These are phyloP conservation scores for Epistrophe eligans DNA, from an alignment of 2,888 invertebrate genomes.

Conservation along the genomic window DNA sequence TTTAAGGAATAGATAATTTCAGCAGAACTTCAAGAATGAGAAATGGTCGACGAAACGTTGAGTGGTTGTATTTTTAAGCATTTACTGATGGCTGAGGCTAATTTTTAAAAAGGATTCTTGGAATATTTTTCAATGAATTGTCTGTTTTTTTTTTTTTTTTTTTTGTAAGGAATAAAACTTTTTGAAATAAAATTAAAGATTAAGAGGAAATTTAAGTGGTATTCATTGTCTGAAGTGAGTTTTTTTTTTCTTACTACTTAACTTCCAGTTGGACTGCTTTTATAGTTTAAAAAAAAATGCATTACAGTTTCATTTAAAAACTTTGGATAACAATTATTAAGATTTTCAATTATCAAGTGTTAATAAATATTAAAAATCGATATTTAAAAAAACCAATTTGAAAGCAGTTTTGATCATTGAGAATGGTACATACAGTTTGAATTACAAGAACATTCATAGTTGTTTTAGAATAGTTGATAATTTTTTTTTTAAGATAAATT, in stretches of 20 bases:
- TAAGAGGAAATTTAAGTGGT: slow-evolving; percentile 27
- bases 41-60: slow-evolving; percentile 38
- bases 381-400: too few species aligned
- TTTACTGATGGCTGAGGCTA: slow-evolving; percentile 41
- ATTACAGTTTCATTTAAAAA: neutral
- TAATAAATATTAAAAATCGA: too few species aligned
- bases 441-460: too few species aligned
- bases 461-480: too few species aligned
- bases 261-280: neutral
- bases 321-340: too few species aligned
- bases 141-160: slow-evolving; percentile 1
- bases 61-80: slow-evolving; percentile 56
- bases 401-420: too few species aligned
- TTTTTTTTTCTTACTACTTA: neutral
- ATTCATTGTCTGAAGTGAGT: slow-evolving; percentile 12
- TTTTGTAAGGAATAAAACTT: neutral
- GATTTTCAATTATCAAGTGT: too few species aligned
- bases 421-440: too few species aligned
- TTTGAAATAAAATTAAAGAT: slow-evolving; percentile 2
- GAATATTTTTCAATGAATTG: neutral
- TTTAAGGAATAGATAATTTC: slow-evolving; percentile 13
- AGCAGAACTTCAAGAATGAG: slow-evolving; percentile 26
- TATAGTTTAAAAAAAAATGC: neutral
- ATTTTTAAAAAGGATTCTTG: slow-evolving; percentile 28
- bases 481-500: too few species aligned